phyloP scores from a whole-genome alignment of 2,888 invertebrate genomes.

The Eueremaeus valkanovi region DNA sequence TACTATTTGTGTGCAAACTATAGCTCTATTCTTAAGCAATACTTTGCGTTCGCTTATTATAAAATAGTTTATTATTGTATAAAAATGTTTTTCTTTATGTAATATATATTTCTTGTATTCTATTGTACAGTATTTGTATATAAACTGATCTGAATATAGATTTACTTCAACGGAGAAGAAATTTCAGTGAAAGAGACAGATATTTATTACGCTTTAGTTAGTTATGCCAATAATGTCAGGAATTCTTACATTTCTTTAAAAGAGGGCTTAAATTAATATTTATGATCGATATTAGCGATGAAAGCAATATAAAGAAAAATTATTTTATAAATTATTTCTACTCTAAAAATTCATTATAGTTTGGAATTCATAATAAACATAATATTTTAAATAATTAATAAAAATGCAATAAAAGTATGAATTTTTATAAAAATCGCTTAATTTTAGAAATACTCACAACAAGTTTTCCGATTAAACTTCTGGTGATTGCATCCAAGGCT shows the following conservation, averaged over 20 bases:
- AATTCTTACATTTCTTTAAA: not conserved
- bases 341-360: too few relatives aligned
- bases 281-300: not conserved
- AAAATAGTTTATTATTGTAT: not conserved
- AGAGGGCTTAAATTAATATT: not conserved
- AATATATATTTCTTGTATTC: not conserved
- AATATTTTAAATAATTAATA: too few relatives aligned
- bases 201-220: constrained; percentile 17
- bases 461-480: not conserved
- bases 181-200: not conserved
- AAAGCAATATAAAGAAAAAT: not conserved
- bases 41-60: not conserved
- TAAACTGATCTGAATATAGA: constrained; percentile 5
- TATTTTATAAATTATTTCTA: too few relatives aligned
- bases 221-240: constrained; percentile 10
- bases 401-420: too few relatives aligned
- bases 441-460: not conserved
- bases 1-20: not conserved
- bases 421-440: too few relatives aligned
- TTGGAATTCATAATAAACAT: too few relatives aligned
- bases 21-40: too few relatives aligned
- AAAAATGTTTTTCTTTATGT: not conserved
- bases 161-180: not conserved
- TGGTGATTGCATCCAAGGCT: not conserved
- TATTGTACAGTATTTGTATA: not conserved